Evolutionary conservation across 2,113 vertebrate genomes (phyloP).

Genomic region (Salminus brasiliensis): DNA sequence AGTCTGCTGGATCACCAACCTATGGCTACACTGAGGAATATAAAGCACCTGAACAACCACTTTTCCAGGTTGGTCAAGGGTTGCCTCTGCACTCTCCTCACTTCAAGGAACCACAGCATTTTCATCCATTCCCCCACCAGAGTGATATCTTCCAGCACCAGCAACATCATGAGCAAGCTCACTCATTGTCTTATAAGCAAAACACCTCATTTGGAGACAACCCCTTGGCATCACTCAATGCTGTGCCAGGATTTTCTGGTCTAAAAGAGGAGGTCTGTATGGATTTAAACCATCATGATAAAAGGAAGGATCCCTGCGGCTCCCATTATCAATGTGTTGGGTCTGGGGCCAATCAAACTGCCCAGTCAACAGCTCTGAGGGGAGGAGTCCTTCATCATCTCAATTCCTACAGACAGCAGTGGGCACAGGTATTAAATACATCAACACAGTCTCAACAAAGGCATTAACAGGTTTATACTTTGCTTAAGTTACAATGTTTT

Average conservation of each 20-base stretch:
- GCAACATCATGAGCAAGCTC: conserved; percentile 25
- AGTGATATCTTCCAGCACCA: conserved; percentile 33
- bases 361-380: conserved; percentile 22
- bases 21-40: conserved; percentile 42
- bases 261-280: conserved; percentile 24
- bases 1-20: conserved; percentile 35
- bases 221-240: background rate
- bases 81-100: conserved; percentile 20
- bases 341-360: conserved; percentile 17
- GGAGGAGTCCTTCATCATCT: conserved; percentile 34
- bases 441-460: background rate
- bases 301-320: conserved; percentile 34
- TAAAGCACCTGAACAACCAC: conserved; percentile 45
- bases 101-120: conserved; percentile 34
- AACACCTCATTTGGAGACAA: conserved; percentile 21
- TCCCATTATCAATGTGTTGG: conserved; percentile 30
- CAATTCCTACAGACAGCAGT: conserved; percentile 9
- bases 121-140: conserved; percentile 26
- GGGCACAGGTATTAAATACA: conserved; percentile 41
- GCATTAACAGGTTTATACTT: no score
- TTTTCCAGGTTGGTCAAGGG: conserved; percentile 12
- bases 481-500: no score
- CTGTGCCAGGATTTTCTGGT: conserved; percentile 11
- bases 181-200: conserved; percentile 35
- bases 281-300: conserved; percentile 32